Conservation (phyloP, 2,113 vertebrate genomes). For the Otus sunia region DNA sequence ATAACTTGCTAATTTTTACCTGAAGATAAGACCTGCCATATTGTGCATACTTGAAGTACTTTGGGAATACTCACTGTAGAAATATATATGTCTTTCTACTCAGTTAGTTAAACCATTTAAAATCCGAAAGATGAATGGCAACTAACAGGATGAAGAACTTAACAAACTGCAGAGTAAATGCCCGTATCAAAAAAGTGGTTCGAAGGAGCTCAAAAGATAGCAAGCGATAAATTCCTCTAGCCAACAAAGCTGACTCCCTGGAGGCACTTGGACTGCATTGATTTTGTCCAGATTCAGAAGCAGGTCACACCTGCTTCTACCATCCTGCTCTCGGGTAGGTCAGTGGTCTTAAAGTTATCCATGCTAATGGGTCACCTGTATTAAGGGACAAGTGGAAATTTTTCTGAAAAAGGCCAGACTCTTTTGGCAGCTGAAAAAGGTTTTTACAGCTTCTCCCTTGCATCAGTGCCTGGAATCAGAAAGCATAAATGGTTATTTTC, state of each 20-base stretch:
- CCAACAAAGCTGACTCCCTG: neutral
- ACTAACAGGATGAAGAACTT: neutral
- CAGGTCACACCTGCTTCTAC: neutral
- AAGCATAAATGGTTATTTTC: neutral
- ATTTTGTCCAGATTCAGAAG: neutral
- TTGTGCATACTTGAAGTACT: neutral
- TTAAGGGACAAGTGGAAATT: neutral
- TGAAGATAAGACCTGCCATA: neutral
- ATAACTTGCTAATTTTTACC: neutral
- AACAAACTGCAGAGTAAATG: neutral
- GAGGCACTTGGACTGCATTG: neutral
- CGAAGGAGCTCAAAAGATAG: neutral
- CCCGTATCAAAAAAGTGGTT: neutral
- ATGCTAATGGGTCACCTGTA: neutral
- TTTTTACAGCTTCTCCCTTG: neutral
- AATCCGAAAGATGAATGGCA: neutral
- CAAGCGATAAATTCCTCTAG: neutral
- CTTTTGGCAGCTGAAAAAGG: neutral
- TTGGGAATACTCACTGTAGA: neutral
- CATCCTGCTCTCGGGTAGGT: neutral
- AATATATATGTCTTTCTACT: neutral
- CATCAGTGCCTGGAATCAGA: neutral
- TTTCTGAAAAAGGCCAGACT: neutral
- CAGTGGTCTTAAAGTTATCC: neutral
- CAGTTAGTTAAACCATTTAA: neutral